A percentile compares a stretch with the other conserved stretches of the same genome.
These are phyloP conservation scores for Anoplopoma fimbria DNA, from an alignment of 2,113 vertebrate genomes.

Conservation along the genomic window DNA sequence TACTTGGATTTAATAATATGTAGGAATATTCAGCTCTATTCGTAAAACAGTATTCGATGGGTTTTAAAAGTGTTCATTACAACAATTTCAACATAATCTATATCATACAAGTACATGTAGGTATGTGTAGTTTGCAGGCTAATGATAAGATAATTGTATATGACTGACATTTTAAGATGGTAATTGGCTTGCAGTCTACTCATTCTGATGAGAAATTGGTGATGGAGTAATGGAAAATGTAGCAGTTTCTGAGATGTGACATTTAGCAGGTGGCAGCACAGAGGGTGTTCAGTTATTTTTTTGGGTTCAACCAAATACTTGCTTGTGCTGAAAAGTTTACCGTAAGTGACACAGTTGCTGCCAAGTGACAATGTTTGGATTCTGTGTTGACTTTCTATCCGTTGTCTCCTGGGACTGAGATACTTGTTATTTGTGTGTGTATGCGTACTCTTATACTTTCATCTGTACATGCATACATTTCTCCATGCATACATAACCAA, in stretches of 20 bases:
- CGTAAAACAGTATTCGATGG: background rate
- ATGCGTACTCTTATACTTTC: background rate
- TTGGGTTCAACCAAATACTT: constrained; percentile 25
- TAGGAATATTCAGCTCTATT: background rate
- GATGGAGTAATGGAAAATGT: constrained; percentile 3
- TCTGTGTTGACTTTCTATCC: background rate
- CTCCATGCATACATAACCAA: background rate
- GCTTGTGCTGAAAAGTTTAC: constrained; percentile 9
- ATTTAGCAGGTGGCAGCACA: constrained; percentile 35
- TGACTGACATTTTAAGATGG: constrained; percentile 26
- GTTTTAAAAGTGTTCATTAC: background rate
- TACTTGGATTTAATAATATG: background rate
- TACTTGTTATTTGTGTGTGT: background rate
- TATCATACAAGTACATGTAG: background rate
- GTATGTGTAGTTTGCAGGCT: background rate
- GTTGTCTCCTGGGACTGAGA: background rate
- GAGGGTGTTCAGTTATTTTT: background rate
- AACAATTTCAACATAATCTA: background rate
- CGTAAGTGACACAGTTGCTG: constrained; percentile 6
- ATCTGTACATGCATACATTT: constrained; percentile 3
- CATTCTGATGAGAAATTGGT: constrained; percentile 7
- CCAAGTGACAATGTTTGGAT: background rate
- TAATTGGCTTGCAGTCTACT: constrained; percentile 8
- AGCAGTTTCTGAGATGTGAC: constrained; percentile 20
- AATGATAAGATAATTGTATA: background rate